Conservation (phyloP, 2,113 vertebrate species). For the Aleadryas rufinucha region DNA sequence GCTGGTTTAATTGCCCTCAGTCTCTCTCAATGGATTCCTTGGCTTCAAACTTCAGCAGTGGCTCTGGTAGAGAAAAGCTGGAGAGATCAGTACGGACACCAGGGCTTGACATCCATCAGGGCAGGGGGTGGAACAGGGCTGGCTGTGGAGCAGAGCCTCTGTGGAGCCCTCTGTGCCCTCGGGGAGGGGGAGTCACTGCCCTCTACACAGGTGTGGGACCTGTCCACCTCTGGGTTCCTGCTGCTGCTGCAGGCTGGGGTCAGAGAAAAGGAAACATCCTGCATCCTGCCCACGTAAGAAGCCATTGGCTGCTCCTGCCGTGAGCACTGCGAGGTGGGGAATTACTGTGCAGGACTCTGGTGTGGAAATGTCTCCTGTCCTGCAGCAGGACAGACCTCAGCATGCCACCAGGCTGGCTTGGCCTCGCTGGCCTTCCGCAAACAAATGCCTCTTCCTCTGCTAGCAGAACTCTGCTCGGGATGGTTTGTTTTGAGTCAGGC, state of each 20-base stretch:
- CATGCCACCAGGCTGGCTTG: neutral
- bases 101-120: accelerated
- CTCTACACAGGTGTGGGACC: neutral
- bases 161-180: accelerated
- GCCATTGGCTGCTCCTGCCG: neutral
- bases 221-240: neutral
- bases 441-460: neutral
- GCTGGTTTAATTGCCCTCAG: slow-evolving; percentile 38
- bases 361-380: neutral
- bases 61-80: neutral
- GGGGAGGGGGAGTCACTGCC: neutral
- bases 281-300: accelerated
- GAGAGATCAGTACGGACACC: neutral
- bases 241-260: neutral
- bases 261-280: neutral
- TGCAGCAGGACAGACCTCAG: neutral
- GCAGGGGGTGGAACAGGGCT: neutral
- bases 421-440: neutral
- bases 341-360: neutral
- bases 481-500: neutral
- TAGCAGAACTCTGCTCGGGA: neutral
- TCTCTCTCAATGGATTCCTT: neutral
- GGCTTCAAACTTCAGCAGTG: neutral
- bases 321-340: accelerated
- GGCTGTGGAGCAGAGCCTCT: neutral